A percentile compares a stretch with the other conserved stretches of the same genome.
phyloP scores from a whole-genome alignment of 2,888 invertebrate genomes.

The Homarus gammarus region DNA sequence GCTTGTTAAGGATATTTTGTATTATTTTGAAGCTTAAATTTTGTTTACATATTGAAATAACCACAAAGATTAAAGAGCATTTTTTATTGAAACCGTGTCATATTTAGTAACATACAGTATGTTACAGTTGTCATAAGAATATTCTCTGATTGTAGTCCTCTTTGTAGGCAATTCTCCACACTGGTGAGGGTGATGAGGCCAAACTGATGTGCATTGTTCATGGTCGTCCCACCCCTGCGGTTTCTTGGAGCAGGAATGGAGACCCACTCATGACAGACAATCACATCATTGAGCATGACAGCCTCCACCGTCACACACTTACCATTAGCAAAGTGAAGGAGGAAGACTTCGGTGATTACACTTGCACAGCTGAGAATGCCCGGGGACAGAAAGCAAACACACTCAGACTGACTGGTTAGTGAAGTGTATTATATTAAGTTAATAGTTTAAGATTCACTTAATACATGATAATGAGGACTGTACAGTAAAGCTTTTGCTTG shows the following conservation, averaged over 20 bases:
- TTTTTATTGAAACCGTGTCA: no score
- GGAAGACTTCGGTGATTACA: constrained; percentile 85
- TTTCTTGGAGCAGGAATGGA: constrained; percentile 78
- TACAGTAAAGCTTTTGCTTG: no score
- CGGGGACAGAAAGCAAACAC: constrained; percentile 85
- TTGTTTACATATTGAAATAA: no score
- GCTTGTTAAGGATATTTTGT: no score
- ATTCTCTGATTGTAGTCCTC: no score
- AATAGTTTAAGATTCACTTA: no score
- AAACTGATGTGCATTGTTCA: constrained; percentile 85
- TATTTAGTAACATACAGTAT: background rate
- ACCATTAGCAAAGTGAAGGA: constrained; percentile 56
- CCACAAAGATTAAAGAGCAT: no score
- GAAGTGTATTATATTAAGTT: background rate
- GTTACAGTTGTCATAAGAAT: no score
- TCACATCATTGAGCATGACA: constrained; percentile 52
- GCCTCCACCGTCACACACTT: constrained; percentile 78
- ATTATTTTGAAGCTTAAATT: no score
- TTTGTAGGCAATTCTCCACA: constrained; percentile 81
- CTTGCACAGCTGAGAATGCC: constrained; percentile 85
- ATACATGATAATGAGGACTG: no score
- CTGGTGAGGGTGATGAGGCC: constrained; percentile 85
- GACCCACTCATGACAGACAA: constrained; percentile 29
- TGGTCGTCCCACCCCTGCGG: constrained; percentile 85
- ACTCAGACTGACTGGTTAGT: constrained; percentile 84